Percentiles rank a stretch among this genome's conserved stretches.
Evolutionary conservation across 2,888 invertebrate genomes (phyloP).

Genomic region (Cephus sareptanus): DNA sequence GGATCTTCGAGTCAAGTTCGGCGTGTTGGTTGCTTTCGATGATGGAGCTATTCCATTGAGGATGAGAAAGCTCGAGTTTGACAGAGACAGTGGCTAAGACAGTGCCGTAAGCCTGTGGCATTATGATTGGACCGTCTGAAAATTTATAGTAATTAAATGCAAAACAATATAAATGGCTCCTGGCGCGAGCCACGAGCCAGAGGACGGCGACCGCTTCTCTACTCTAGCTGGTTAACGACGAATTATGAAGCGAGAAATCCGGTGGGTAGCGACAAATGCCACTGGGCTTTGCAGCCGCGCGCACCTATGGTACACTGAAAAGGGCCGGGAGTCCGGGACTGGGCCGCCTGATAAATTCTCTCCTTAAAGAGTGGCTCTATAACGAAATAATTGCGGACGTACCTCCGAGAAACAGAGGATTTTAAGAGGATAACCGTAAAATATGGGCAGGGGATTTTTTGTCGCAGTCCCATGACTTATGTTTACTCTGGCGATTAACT

Average conservation of each 20-base stretch:
- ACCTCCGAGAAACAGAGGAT: slow-evolving; percentile 1
- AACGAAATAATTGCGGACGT: slow-evolving; percentile 4
- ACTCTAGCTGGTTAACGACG: not conserved
- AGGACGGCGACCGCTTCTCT: not conserved
- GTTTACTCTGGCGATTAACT: not conserved
- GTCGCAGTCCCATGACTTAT: not conserved
- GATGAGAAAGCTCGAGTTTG: too few relatives aligned
- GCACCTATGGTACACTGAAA: not conserved
- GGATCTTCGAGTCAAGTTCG: slow-evolving; percentile 31
- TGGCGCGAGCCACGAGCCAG: not conserved
- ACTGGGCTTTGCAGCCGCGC: not conserved
- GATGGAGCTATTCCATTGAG: not conserved
- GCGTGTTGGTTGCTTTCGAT: not conserved
- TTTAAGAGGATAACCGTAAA: not conserved
- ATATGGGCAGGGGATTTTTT: not conserved
- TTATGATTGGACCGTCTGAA: not conserved
- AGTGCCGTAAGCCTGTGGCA: too few relatives aligned
- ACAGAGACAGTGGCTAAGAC: too few relatives aligned
- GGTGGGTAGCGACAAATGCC: slow-evolving; percentile 1
- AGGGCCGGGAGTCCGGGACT: too few relatives aligned
- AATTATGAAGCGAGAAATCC: slow-evolving; percentile 4
- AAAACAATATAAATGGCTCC: not conserved
- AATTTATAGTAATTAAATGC: slow-evolving; percentile 6
- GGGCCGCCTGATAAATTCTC: not conserved
- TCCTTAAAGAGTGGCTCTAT: not conserved